phyloP scores from a whole-genome alignment of 2,888 invertebrate genomes.

The Tetranychus truncatus region DNA sequence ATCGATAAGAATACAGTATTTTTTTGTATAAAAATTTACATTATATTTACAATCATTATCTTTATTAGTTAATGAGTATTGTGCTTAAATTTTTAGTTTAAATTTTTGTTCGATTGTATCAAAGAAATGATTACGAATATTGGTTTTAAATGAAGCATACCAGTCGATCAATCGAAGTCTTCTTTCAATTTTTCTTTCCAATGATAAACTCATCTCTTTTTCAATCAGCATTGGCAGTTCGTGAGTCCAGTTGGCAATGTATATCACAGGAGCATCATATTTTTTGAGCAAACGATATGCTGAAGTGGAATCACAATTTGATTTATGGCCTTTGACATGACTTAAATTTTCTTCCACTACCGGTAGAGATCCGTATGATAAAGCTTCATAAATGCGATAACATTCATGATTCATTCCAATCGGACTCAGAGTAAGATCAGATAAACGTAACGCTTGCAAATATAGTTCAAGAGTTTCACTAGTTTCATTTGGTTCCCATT shows the following conservation, averaged over 20 bases:
- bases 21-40: no score
- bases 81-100: background rate
- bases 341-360: conserved; percentile 33
- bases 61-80: no score
- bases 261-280: conserved; percentile 37
- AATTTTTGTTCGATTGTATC: background rate
- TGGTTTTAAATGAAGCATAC: conserved; percentile 36
- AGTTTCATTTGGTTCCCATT: conserved; percentile 37
- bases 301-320: conserved; percentile 15
- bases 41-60: no score
- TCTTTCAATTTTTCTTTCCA: conserved; percentile 32
- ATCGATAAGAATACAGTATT: no score
- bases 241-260: conserved; percentile 35
- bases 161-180: conserved; percentile 34
- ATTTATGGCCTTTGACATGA: conserved; percentile 20
- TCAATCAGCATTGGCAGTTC: conserved; percentile 33
- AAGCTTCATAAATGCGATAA: conserved; percentile 40
- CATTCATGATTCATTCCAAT: conserved; percentile 39
- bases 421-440: conserved; percentile 39
- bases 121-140: conserved; percentile 29
- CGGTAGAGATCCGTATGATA: conserved; percentile 39
- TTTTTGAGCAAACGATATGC: conserved; percentile 35
- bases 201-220: conserved; percentile 31
- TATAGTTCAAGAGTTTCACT: conserved; percentile 34
- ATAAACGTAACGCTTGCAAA: conserved; percentile 34